A percentile compares a stretch with the other conserved stretches of the same genome.
Evolutionary conservation across 2,888 invertebrate genomes (phyloP).

Genomic region (Fabriciana adippe): DNA sequence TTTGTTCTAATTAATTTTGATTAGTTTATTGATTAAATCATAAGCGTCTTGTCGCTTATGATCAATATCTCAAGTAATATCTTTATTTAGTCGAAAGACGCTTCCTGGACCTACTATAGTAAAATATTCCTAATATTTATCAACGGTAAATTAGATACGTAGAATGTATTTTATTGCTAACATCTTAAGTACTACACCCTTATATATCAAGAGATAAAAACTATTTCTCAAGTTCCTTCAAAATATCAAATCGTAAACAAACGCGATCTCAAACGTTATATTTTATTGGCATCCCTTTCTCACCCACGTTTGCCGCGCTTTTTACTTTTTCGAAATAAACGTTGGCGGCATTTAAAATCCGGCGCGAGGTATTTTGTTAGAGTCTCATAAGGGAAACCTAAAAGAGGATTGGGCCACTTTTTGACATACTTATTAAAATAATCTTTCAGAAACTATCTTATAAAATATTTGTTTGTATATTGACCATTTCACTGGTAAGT

Average conservation of each 20-base stretch:
- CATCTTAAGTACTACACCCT: constrained; percentile 66
- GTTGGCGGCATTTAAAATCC: constrained; percentile 80
- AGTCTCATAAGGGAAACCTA: constrained; percentile 66
- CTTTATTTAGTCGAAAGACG: background rate
- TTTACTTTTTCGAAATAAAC: constrained; percentile 72
- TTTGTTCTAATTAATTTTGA: too few relatives aligned
- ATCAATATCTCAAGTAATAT: too few relatives aligned
- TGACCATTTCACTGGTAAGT: constrained; percentile 34
- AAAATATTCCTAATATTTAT: constrained; percentile 11
- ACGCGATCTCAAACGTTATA: constrained; percentile 69
- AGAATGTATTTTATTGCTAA: constrained; percentile 62
- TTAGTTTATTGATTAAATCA: too few relatives aligned
- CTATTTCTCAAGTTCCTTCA: constrained; percentile 69
- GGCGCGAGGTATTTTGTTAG: constrained; percentile 76
- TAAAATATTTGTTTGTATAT: constrained; percentile 53
- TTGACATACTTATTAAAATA: constrained; percentile 77
- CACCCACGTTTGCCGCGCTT: constrained; percentile 78
- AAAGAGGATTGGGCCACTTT: constrained; percentile 70
- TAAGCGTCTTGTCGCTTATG: too few relatives aligned
- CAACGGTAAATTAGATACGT: constrained; percentile 38
- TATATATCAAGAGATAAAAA: constrained; percentile 71
- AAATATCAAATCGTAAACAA: constrained; percentile 79
- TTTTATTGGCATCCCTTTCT: constrained; percentile 81
- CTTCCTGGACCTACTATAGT: background rate
- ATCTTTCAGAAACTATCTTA: constrained; percentile 51